A percentile compares a stretch with the other conserved stretches of the same genome.
Conservation (phyloP, 2,888 invertebrate genomes). For the Cremastinae sp. region DNA sequence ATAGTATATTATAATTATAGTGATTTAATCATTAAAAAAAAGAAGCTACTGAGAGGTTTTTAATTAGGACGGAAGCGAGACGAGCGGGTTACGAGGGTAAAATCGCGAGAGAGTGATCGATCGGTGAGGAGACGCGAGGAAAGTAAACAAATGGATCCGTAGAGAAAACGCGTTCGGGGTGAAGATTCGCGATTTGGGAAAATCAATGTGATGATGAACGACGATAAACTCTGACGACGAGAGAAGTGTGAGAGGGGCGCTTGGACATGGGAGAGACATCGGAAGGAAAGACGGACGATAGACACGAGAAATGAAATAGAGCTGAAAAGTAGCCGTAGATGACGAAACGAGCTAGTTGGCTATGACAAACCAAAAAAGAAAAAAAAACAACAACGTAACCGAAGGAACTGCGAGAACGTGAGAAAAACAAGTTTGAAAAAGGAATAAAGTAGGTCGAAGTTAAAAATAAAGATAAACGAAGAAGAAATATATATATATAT, state of each 20-base stretch:
- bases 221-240: slow-evolving; percentile 35
- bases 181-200: background rate
- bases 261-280: slow-evolving; percentile 48
- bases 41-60: slow-evolving; percentile 70
- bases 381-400: slow-evolving; percentile 55
- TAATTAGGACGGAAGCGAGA: slow-evolving; percentile 57
- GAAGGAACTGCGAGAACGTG: slow-evolving; percentile 59
- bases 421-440: slow-evolving; percentile 62
- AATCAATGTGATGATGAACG: slow-evolving; percentile 32
- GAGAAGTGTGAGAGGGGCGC: slow-evolving; percentile 51
- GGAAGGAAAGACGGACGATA: slow-evolving; percentile 51
- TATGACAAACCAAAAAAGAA: slow-evolving; percentile 45
- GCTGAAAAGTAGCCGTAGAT: slow-evolving; percentile 52
- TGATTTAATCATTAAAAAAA: slow-evolving; percentile 70
- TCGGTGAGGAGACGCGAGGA: background rate
- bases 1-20: slow-evolving; percentile 70
- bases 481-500: slow-evolving; percentile 6
- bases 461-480: slow-evolving; percentile 68
- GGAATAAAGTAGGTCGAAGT: slow-evolving; percentile 58
- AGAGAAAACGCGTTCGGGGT: background rate
- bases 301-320: slow-evolving; percentile 53
- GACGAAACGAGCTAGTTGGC: slow-evolving; percentile 60
- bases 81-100: slow-evolving; percentile 47
- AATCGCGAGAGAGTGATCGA: slow-evolving; percentile 13
- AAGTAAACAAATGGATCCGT: no score